phyloP scores from a whole-genome alignment of 1,140 invertebrate species.

The Subanguina moxae region DNA sequence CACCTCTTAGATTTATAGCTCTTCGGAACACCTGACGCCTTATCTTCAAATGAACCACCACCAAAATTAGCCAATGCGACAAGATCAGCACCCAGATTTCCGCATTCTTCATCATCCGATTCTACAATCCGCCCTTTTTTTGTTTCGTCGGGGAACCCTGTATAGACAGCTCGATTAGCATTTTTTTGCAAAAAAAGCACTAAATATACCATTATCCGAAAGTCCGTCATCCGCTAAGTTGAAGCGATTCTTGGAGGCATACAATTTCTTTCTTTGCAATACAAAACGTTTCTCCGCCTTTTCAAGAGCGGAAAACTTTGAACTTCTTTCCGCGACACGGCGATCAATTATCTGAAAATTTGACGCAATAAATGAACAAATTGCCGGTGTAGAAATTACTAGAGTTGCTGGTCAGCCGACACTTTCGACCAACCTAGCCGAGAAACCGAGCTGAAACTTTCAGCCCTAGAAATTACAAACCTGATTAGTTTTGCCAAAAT shows the following conservation, averaged over 20 bases:
- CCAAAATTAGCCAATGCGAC: slow-evolving; percentile 5
- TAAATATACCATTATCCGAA: too few relatives aligned
- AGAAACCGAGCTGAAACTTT: too few relatives aligned
- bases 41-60: neutral
- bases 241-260: neutral
- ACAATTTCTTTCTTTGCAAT: neutral
- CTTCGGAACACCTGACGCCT: too few relatives aligned
- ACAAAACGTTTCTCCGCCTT: neutral
- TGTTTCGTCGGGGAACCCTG: too few relatives aligned
- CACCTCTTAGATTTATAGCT: too few relatives aligned
- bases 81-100: neutral
- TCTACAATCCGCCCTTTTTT: neutral
- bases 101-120: neutral
- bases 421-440: too few relatives aligned
- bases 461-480: neutral
- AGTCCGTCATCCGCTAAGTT: neutral
- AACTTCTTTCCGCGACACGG: neutral
- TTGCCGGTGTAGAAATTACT: too few relatives aligned
- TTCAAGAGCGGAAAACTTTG: neutral
- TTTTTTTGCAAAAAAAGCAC: too few relatives aligned
- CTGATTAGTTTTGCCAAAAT: slow-evolving; percentile 5
- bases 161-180: too few relatives aligned
- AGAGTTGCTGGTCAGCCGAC: too few relatives aligned
- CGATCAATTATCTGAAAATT: slow-evolving; percentile 2
- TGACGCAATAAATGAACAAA: too few relatives aligned